Percentiles rank a stretch among this genome's conserved stretches.
phyloP scores from a whole-genome alignment of 2,888 invertebrate genomes.

The Homarus gammarus region DNA sequence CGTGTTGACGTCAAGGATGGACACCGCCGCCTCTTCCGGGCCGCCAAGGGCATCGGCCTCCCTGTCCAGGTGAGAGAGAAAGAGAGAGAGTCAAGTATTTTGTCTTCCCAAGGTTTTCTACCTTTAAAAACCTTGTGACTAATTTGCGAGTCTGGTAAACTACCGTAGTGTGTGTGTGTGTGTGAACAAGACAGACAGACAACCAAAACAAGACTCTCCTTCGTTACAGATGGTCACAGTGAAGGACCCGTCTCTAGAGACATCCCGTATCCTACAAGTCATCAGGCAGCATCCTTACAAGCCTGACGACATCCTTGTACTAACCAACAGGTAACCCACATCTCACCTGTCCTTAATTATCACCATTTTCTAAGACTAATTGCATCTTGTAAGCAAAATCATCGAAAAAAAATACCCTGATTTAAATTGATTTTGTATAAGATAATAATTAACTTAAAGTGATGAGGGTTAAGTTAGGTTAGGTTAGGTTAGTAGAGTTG shows the following conservation, averaged over 20 bases:
- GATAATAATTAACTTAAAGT: no score
- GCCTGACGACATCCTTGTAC: neutral
- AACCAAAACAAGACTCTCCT: neutral
- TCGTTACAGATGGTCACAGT: neutral
- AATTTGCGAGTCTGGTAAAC: neutral
- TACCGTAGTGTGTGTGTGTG: no score
- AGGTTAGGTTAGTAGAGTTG: no score
- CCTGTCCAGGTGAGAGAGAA: conserved; percentile 10
- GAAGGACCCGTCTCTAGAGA: neutral
- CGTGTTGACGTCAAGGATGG: neutral
- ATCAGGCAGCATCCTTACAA: neutral
- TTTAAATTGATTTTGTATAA: no score
- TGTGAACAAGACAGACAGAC: no score
- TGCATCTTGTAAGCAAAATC: no score
- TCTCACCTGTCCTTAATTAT: no score
- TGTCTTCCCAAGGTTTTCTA: no score
- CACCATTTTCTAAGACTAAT: no score
- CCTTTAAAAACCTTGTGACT: neutral
- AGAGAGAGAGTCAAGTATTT: no score
- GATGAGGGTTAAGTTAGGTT: no score
- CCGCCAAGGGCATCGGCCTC: neutral
- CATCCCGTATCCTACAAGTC: neutral
- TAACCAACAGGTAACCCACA: conserved; percentile 18
- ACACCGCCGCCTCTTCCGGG: conserved; percentile 2
- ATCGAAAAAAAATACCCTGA: neutral